Evolutionary conservation across 2,797 vertebrate genomes (phyloP).

Genomic region (Leptatherina wallacei): DNA sequence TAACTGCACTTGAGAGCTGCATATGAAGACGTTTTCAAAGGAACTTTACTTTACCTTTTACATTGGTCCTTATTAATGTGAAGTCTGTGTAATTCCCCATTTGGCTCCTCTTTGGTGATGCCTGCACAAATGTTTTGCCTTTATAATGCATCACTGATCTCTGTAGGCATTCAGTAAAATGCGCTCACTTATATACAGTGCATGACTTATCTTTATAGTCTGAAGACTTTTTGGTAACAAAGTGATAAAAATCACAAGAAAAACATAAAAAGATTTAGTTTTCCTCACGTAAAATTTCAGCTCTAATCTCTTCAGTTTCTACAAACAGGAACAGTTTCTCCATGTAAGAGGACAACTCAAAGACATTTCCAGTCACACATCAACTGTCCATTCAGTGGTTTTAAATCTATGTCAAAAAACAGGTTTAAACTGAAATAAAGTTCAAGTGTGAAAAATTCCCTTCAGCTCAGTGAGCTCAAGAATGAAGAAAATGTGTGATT

Average conservation of each 20-base stretch:
- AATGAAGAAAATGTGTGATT: slow-evolving; percentile 5
- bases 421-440: background rate
- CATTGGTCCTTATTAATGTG: slow-evolving; percentile 1
- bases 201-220: background rate
- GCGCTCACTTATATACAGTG: background rate
- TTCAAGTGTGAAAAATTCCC: background rate
- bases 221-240: slow-evolving; percentile 2
- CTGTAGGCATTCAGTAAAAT: slow-evolving; percentile 10
- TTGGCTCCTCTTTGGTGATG: slow-evolving; percentile 43
- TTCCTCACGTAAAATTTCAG: background rate
- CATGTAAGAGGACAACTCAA: background rate
- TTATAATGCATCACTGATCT: background rate
- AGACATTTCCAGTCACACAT: background rate
- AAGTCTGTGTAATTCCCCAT: slow-evolving; percentile 21
- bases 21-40: no score
- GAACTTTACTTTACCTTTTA: background rate
- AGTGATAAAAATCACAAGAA: background rate
- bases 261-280: background rate
- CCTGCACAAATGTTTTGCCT: slow-evolving; percentile 14
- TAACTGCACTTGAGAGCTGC: slow-evolving; percentile 48
- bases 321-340: slow-evolving; percentile 7
- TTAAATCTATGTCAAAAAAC: background rate
- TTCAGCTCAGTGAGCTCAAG: background rate
- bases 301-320: slow-evolving; percentile 13
- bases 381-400: background rate